Evolutionary conservation across 1,140 invertebrate genomes (phyloP), one percentile per base, ranked within the genome.

Genomic region (Xylocopa sonorina): DNA sequence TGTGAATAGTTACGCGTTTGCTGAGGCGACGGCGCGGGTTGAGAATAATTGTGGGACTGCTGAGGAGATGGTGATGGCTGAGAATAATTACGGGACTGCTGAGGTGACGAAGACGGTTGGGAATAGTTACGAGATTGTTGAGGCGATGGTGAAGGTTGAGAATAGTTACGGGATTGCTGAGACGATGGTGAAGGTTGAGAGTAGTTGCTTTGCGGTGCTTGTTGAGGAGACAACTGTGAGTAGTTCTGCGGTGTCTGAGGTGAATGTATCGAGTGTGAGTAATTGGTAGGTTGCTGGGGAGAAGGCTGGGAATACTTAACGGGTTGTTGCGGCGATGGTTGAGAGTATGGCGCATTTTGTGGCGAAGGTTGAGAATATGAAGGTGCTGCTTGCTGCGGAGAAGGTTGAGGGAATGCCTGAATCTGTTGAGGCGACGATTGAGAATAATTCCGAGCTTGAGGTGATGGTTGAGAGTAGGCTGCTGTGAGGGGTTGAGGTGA

Each of bases 171-270:
- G 4, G 89, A 84, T 53, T 91, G 89, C 0, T 78, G 76, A 38
- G 80, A 60, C n/a, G 90, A 88, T 0, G 89, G 86, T 3, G 90
- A 89, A 0, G 89, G 86, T 60, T 92, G 91, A 10, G 89, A 89
- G 12, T 89, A 91, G 12, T 81, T 84, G 7, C 77, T 18, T n/a
- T 84, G 34, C 66, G 88, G 43, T 72, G 89, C 43, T 62, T 86
- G 85, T 27, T 88, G 87, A 3, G 88, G 86, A 21, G 88, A 88
- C 3, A 83, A 55, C n/a, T 90, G 89, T 0, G 89, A 87, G 34
- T 87, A 90, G 38, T 84, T 88, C 6, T 88, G 62, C 0, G 86
- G 83, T 0, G 86, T 84, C 60, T 88, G 86, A 24, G 86, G 86
- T 14, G 86, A 87, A 14, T 87, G 85, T 58, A 85, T 51, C 1